phyloP scores from a whole-genome alignment of 2,888 invertebrate species.

The Dexiosoma caninum region DNA sequence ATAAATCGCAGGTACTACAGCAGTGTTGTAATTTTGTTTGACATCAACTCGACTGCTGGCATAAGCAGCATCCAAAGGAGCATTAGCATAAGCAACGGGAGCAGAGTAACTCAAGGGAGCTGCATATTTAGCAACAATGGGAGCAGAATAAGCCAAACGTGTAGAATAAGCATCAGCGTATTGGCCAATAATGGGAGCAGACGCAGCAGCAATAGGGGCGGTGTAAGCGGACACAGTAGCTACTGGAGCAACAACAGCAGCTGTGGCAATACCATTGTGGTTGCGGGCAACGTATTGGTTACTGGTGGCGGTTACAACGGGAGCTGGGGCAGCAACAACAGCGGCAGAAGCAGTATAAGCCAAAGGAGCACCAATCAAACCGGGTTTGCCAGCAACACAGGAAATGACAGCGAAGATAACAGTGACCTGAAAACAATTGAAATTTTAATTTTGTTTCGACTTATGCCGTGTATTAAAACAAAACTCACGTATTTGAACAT shows the following conservation, averaged over 20 bases:
- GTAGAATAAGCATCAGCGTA: conserved; percentile 10
- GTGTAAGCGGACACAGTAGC: conserved; percentile 53
- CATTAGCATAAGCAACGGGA: conserved; percentile 54
- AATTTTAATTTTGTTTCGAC: neutral
- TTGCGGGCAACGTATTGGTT: conserved; percentile 62
- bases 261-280: conserved; percentile 61
- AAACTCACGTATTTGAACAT: conserved; percentile 52
- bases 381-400: conserved; percentile 67
- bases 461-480: neutral
- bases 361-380: conserved; percentile 64
- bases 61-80: conserved; percentile 53
- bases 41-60: conserved; percentile 56
- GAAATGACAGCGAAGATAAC: conserved; percentile 67
- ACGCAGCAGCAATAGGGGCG: conserved; percentile 17
- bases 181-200: conserved; percentile 70
- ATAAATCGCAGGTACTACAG: conserved; percentile 54
- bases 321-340: conserved; percentile 59
- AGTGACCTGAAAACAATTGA: conserved; percentile 63
- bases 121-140: conserved; percentile 56
- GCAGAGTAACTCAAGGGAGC: conserved; percentile 51
- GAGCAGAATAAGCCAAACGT: conserved; percentile 63
- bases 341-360: conserved; percentile 65
- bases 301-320: conserved; percentile 47
- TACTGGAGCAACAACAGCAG: conserved; percentile 52
- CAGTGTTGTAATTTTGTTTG: conserved; percentile 57